Evolutionary conservation across 2,113 vertebrate genomes (phyloP), one percentile per base, ranked within the genome.

Genomic region (Merops nubicus): DNA sequence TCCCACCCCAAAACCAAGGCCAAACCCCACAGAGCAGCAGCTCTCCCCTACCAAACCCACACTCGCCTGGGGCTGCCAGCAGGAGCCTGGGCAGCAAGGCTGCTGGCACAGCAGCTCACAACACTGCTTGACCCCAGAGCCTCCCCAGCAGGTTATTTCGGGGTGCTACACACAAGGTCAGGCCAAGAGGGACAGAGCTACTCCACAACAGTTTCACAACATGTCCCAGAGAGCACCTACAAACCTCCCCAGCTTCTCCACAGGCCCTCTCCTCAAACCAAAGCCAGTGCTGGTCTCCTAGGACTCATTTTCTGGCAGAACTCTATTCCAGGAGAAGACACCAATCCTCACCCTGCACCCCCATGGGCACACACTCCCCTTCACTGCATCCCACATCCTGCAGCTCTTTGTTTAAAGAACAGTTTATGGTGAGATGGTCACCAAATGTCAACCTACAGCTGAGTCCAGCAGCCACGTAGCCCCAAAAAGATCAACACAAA

Each of bases 351-450:
- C 11, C 11, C 4, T 12, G 28, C 14, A 11, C 20, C 34, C 33
- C 28, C 70, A 28, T 0, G 0, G 15, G 82, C 64, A 48, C 64
- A 28, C 2, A 1, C 8, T 50, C 17, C 89, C 34, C 51, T 40
- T 17, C n/a, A 31, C 7, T 15, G 45, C 40, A 65, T 23, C 45
- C 45, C 51, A 79, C 26, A 33, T 18, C 38, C 60, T 23, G 11
- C 36, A 75, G 21, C 43, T 72, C 48, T 29, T 20, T 4, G 0
- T 82, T 65, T 68, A 18, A 18, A 54, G 38, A 63, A 19, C 0
- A 0, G 4, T 48, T 81, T 64, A 15, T 12, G 29, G 38, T 1
- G 5, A 31, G 40, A 59, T 21, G 38, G 43, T n/a, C 38, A 45
- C 42, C 13, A 69, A 64, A 53, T 1, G 7, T 28, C 88, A 59